A percentile compares a stretch with the other conserved stretches of the same genome.
Conservation (phyloP, 2,888 invertebrate species). For the Drosophila mulleri region DNA sequence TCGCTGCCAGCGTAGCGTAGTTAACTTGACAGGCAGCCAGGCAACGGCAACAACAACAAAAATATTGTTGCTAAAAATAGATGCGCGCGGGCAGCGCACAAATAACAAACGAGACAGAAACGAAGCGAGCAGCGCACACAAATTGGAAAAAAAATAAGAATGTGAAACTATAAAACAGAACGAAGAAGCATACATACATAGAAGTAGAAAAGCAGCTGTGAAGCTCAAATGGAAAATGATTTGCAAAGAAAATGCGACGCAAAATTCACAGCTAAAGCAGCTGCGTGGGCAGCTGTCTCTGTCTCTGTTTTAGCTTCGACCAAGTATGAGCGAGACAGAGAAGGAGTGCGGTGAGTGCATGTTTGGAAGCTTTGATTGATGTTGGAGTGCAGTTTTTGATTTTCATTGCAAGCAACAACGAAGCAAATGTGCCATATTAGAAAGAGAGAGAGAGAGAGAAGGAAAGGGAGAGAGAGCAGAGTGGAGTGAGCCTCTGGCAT, state of each 20-base stretch:
- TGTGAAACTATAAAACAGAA: constrained; percentile 51
- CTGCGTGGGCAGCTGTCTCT: constrained; percentile 49
- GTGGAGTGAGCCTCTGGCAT: background rate
- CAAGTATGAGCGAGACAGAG: constrained; percentile 11
- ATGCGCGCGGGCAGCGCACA: constrained; percentile 68
- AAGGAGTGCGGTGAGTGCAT: background rate
- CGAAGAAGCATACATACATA: constrained; percentile 27
- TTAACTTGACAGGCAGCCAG: constrained; percentile 63
- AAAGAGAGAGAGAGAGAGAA: background rate
- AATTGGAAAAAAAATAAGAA: constrained; percentile 56
- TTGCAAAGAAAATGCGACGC: constrained; percentile 70
- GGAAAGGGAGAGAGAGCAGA: background rate
- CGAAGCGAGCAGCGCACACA: constrained; percentile 46
- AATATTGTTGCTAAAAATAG: constrained; percentile 72
- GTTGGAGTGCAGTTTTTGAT: constrained; percentile 50
- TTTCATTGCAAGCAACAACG: constrained; percentile 31
- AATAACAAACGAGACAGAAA: constrained; percentile 68
- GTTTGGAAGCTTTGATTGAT: constrained; percentile 56
- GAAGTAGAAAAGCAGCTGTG: constrained; percentile 54
- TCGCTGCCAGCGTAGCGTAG: constrained; percentile 70
- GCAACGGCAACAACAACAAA: constrained; percentile 40
- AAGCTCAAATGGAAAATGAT: constrained; percentile 60
- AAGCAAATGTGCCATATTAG: constrained; percentile 50
- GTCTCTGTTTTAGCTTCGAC: background rate
- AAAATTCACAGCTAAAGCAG: constrained; percentile 48